A percentile compares a stretch with the other conserved stretches of the same genome.
Conservation (phyloP, 2,113 vertebrate genomes). For the Tachysurus vachellii region DNA sequence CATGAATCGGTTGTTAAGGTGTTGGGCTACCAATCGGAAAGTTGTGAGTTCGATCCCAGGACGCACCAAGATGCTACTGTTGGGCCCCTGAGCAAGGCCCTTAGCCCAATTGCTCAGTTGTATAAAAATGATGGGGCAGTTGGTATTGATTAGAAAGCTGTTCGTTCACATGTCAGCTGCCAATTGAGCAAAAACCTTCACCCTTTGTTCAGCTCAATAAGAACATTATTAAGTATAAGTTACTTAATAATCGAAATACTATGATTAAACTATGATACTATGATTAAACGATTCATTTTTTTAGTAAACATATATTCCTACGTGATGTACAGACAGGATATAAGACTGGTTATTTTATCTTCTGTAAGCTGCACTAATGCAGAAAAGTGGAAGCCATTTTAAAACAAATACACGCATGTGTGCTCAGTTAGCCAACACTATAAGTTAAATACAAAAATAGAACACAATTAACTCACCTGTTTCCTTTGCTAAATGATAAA, state of each 20-base stretch:
- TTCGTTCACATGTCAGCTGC: not conserved
- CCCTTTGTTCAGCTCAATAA: not conserved
- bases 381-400: not conserved
- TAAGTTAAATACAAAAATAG: not conserved
- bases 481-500: constrained; percentile 96
- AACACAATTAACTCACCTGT: constrained; percentile 76
- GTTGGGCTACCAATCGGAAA: too few relatives aligned
- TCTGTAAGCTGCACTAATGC: not conserved
- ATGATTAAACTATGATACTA: too few relatives aligned
- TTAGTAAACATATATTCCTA: not conserved
- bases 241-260: not conserved
- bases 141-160: not conserved
- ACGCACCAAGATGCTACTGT: too few relatives aligned
- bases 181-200: not conserved
- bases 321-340: not conserved
- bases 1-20: not conserved
- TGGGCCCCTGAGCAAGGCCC: too few relatives aligned
- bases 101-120: too few relatives aligned
- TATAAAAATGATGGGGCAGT: too few relatives aligned
- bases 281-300: not conserved
- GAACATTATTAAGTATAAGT: not conserved
- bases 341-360: not conserved
- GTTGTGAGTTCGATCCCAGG: too few relatives aligned
- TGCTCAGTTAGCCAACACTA: not conserved
- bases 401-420: not conserved